Evolutionary conservation across 2,797 vertebrate genomes (phyloP).

Genomic region (Rhadinocentrus ornatus): DNA sequence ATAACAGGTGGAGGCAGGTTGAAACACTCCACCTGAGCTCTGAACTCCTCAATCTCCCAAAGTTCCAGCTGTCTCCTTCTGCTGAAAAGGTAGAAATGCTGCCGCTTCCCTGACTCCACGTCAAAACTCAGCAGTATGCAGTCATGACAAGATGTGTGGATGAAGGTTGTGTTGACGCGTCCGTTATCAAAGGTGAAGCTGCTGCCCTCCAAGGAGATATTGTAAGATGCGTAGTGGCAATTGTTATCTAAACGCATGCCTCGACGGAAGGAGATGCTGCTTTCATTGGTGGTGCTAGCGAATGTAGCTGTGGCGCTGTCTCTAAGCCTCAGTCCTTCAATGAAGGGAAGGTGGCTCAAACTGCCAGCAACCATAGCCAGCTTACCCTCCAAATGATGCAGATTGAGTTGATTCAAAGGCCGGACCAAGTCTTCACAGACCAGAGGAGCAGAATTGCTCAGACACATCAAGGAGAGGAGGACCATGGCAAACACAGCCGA

Average conservation of each 20-base stretch:
- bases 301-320: constrained; percentile 33
- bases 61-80: constrained; percentile 30
- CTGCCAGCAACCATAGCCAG: constrained; percentile 44
- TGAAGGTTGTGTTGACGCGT: constrained; percentile 16
- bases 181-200: constrained; percentile 8
- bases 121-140: constrained; percentile 23
- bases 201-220: constrained; percentile 26
- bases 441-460: constrained; percentile 34
- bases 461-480: constrained; percentile 28
- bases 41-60: constrained; percentile 39
- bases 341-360: background rate
- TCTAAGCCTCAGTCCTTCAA: constrained; percentile 23
- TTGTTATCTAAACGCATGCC: constrained; percentile 3
- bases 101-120: constrained; percentile 4
- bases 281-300: background rate
- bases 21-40: constrained; percentile 40
- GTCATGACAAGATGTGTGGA: constrained; percentile 21
- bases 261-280: constrained; percentile 5
- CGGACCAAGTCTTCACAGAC: constrained; percentile 41
- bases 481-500: background rate
- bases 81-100: constrained; percentile 42
- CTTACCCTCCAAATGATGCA: constrained; percentile 30
- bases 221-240: constrained; percentile 9
- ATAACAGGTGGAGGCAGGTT: constrained; percentile 24
- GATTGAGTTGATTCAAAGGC: constrained; percentile 23